Evolutionary conservation across 2,113 vertebrate species (phyloP).

Genomic region (Cariama cristata): DNA sequence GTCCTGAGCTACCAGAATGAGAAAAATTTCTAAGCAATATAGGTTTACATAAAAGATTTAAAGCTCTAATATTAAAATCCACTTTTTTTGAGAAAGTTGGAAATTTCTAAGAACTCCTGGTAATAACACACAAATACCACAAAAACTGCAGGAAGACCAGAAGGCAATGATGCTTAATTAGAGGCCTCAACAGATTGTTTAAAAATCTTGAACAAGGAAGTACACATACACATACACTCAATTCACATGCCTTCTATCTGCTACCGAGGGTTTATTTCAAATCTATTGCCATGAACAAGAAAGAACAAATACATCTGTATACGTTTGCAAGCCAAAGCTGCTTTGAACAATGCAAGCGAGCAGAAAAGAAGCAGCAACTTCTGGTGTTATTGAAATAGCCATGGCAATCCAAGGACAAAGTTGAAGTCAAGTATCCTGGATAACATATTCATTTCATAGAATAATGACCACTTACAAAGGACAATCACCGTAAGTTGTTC

Average conservation of each 20-base stretch:
- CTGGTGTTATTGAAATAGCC: neutral
- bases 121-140: neutral
- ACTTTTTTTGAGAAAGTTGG: neutral
- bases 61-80: neutral
- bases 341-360: neutral
- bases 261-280: neutral
- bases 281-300: neutral
- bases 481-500: neutral
- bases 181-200: neutral
- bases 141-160: neutral
- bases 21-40: neutral
- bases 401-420: neutral
- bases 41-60: neutral
- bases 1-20: neutral
- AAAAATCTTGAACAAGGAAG: neutral
- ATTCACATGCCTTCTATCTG: neutral
- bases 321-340: neutral
- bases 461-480: neutral
- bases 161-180: neutral
- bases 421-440: neutral
- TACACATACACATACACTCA: neutral
- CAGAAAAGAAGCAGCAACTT: neutral
- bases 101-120: neutral
- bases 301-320: conserved; percentile 24
- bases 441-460: neutral